Evolutionary conservation across 1,140 invertebrate genomes (phyloP), one percentile per base, ranked within the genome.

Genomic region (Bombus sibiricus): DNA sequence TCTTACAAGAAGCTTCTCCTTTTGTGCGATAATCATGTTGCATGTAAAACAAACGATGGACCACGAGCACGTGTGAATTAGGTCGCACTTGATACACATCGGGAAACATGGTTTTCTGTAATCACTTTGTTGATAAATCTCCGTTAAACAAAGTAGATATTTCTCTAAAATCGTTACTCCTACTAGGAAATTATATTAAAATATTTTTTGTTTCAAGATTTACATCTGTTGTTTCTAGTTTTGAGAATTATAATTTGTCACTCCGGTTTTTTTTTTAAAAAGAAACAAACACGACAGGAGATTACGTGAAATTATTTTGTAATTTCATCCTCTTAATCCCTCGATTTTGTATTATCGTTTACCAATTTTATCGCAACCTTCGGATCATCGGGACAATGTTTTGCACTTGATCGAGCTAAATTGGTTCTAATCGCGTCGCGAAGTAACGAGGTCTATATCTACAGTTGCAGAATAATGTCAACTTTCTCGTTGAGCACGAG

Each of bases 401-500:
- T 22, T 25, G 10, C 59, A 39, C 12, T 18, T 28, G 18, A 25
- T 57, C 43, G 10, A 69, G 13, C 18, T 47, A 41, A 68, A 57
- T 64, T 41, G 43, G 37, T 34, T 64, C 39, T 43, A 85, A 80
- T 73, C 66, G 68, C 41, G 25, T 15, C 6, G 39, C 66, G 53
- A 62, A 64, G 39, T 47, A 47, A 47, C 34, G 15, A 28, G 73
- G n/a, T 57, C 62, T 53, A 0, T 22, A 41, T 57, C 47, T 47
- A 22, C 53, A 73, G 41, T 62, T 53, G 28, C 32, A 41, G 79
- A 85, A 85, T 74, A 81, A 81, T 34, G 77, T 34, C 78, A 85
- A 85, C 84, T 89, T 89, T 89, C 86, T 72, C 84, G 72, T 64
- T 39, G 66, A 86, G 80, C 87, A 89, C 88, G 85, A 88, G 88